Percentiles rank a stretch among this genome's conserved stretches.
Conservation (phyloP, 2,888 invertebrate species). For the Cryptus viduatorius region DNA sequence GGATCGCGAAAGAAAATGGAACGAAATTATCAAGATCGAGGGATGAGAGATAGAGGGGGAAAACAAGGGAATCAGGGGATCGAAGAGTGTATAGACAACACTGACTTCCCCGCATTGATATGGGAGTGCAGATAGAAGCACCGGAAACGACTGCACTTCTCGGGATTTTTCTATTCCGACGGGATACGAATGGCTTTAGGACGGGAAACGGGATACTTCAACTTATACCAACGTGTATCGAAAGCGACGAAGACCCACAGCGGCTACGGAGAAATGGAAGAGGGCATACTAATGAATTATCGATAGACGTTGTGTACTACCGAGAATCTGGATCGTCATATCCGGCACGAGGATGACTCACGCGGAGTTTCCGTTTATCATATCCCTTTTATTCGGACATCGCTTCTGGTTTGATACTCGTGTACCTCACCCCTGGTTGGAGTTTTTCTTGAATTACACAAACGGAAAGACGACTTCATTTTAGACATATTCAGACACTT, state of each 20-base stretch:
- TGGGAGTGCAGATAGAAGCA: not conserved
- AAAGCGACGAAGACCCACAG: slow-evolving; percentile 56
- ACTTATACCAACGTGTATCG: slow-evolving; percentile 26
- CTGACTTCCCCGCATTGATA: not conserved
- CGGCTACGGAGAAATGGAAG: slow-evolving; percentile 13
- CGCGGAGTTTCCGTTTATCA: slow-evolving; percentile 4
- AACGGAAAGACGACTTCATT: too few species aligned
- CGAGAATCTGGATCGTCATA: slow-evolving; percentile 57
- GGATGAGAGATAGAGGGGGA: not conserved
- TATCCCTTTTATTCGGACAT: slow-evolving; percentile 28
- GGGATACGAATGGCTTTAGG: not conserved
- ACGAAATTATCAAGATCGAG: not conserved
- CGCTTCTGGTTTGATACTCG: not conserved
- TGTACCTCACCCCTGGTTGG: not conserved
- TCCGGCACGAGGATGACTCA: slow-evolving; percentile 59
- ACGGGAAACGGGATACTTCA: slow-evolving; percentile 44
- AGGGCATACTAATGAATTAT: slow-evolving; percentile 56
- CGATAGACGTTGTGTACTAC: slow-evolving; percentile 43
- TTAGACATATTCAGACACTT: too few species aligned
- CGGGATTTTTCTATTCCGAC: slow-evolving; percentile 25
- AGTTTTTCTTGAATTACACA: not conserved
- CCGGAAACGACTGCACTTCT: slow-evolving; percentile 29
- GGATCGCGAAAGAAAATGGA: slow-evolving; percentile 4
- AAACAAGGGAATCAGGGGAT: slow-evolving; percentile 21
- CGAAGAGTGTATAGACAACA: not conserved